Evolutionary conservation across 2,888 invertebrate species (phyloP), one percentile per base, ranked within the genome.

Genomic region (Flabesymbios commensalis): DNA sequence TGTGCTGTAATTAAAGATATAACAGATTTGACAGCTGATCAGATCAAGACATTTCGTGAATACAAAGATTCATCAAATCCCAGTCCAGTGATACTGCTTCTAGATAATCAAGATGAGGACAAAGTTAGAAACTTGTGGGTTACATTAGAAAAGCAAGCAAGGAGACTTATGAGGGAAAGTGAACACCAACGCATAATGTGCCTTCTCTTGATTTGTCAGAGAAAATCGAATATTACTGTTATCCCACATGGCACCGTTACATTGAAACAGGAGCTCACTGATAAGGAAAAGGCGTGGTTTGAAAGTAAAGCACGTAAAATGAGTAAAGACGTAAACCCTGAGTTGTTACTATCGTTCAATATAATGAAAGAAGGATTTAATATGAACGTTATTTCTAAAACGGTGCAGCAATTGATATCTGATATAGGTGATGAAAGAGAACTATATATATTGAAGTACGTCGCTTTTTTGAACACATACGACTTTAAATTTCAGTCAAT

Each of bases 291-390:
- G 0, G 48, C 54, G 3, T 75, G 75, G 73, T 72, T 75, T 42
- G 57, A 64, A 48, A 61, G 55, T n/a, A 74, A 66, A 33, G 54
- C 69, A n/a, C n/a, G n/a, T n/a, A n/a, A n/a, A n/a, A n/a, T n/a
- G n/a, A n/a, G n/a, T n/a, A n/a, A n/a, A 26, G 64, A 63, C 2
- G 55, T 65, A 5, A 55, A 74, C 52, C 74, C 75, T 24, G 67
- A 67, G 36, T 65, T 69, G 28, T 52, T 74, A 28, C 70, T 75
- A 41, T 68, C 73, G 0, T 75, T 75, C 65, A 75, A 75, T 52
- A 73, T 74, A 29, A 45, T 75, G 61, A 74, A 71, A 49, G 68
- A 68, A 47, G 74, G 72, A 47, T 74, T 75, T 52, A 65, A 73
- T 45, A 33, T 51, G 26, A 67, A 70, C 3, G 72, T 69, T 57